These are phyloP conservation scores for Rhyzopertha dominica DNA, from an alignment of 1,140 invertebrate species.

Conservation along the genomic window DNA sequence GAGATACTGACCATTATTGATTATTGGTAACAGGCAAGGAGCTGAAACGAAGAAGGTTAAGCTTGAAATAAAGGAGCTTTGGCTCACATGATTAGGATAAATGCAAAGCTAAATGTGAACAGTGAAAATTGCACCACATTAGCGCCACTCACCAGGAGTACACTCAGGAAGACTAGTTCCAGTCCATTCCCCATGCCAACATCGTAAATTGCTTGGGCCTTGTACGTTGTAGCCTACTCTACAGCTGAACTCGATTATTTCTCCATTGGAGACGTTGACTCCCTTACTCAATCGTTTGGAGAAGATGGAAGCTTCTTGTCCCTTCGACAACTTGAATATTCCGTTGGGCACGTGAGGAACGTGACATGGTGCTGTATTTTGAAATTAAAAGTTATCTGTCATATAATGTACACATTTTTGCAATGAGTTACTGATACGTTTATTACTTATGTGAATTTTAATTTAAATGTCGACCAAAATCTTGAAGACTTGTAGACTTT, in stretches of 20 bases:
- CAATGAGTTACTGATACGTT: no score
- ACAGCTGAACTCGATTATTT: constrained; percentile 62
- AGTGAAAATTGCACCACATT: background rate
- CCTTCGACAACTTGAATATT: constrained; percentile 53
- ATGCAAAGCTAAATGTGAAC: no score
- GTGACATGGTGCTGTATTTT: constrained; percentile 59
- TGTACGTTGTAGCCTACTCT: constrained; percentile 62
- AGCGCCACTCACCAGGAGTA: constrained; percentile 54
- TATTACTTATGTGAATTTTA: no score
- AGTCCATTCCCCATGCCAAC: constrained; percentile 75
- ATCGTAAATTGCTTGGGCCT: constrained; percentile 65
- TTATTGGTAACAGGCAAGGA: constrained; percentile 67
- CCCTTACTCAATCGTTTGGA: constrained; percentile 49
- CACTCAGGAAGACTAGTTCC: constrained; percentile 69
- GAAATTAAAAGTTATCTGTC: constrained; percentile 7
- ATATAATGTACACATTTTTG: no score
- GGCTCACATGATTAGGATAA: no score
- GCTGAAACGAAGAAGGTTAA: constrained; percentile 45
- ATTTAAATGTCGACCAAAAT: no score
- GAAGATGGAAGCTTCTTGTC: constrained; percentile 31
- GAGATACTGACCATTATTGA: constrained; percentile 67
- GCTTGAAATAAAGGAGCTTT: background rate
- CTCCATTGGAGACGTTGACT: constrained; percentile 55
- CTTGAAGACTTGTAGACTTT: no score
- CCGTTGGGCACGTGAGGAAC: constrained; percentile 60